phyloP scores from a whole-genome alignment of 2,113 vertebrate genomes.

The Columbina picui region DNA sequence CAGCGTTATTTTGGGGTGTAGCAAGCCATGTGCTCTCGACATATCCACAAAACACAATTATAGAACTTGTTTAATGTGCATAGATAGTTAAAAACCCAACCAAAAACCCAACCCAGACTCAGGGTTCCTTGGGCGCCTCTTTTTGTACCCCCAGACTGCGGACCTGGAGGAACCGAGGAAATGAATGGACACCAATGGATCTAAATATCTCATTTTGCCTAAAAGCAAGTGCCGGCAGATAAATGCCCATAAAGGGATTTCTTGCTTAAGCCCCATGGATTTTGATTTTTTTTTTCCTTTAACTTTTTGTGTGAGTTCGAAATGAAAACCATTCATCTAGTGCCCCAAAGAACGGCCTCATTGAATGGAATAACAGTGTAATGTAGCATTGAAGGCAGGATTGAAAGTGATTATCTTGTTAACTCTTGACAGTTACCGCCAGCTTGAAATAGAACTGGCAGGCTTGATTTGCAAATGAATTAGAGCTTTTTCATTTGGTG shows the following conservation, averaged over 20 bases:
- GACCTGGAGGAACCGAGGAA: constrained; percentile 81
- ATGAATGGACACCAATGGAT: constrained; percentile 85
- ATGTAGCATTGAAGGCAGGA: constrained; percentile 95
- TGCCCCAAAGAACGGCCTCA: constrained; percentile 88
- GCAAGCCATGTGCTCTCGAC: neutral
- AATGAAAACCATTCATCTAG: constrained; percentile 89
- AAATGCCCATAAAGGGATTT: constrained; percentile 88
- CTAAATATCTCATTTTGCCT: constrained; percentile 90
- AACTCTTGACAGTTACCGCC: constrained; percentile 98
- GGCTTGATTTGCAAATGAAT: constrained; percentile 99
- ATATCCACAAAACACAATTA: constrained; percentile 5
- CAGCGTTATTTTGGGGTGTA: neutral
- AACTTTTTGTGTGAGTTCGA: constrained; percentile 87
- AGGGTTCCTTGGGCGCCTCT: constrained; percentile 57
- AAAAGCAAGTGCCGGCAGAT: constrained; percentile 89
- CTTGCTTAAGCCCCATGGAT: constrained; percentile 84
- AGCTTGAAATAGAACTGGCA: constrained; percentile 95
- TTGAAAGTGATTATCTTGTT: constrained; percentile 99
- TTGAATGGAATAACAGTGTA: constrained; percentile 93
- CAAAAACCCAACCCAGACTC: neutral
- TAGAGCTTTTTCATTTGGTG: constrained; percentile 91
- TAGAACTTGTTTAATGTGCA: constrained; percentile 49
- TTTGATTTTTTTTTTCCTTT: constrained; percentile 69
- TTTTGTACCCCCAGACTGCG: constrained; percentile 63
- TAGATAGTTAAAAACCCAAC: constrained; percentile 32